These are phyloP conservation scores for Aromia moschata DNA, from an alignment of 2,888 invertebrate species.

Conservation along the genomic window DNA sequence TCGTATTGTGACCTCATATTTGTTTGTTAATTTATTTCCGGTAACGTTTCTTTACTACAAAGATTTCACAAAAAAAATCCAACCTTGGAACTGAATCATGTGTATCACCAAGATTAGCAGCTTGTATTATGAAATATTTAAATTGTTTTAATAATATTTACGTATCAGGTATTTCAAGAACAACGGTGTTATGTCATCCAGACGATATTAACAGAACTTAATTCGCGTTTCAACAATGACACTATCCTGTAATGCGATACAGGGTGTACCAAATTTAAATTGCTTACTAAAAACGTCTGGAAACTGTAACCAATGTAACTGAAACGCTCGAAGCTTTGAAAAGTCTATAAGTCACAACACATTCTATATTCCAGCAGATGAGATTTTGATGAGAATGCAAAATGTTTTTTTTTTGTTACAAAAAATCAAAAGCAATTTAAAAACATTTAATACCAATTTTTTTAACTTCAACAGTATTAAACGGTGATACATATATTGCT, in stretches of 20 bases:
- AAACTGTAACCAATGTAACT: too few species aligned
- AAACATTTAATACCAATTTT: too few species aligned
- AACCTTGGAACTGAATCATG: constrained; percentile 41
- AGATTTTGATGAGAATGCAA: too few species aligned
- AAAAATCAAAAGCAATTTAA: too few species aligned
- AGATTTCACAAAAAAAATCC: constrained; percentile 45
- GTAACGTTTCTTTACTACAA: constrained; percentile 48
- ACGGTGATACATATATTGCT: too few species aligned
- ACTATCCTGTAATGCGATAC: neutral
- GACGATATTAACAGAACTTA: constrained; percentile 24
- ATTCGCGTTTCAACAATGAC: neutral
- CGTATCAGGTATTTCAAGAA: constrained; percentile 34
- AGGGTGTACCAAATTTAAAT: neutral
- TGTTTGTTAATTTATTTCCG: constrained; percentile 42
- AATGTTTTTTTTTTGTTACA: too few species aligned
- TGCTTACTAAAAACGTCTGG: too few species aligned
- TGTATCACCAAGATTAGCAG: constrained; percentile 29
- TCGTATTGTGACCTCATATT: constrained; percentile 49
- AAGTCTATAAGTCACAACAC: too few species aligned
- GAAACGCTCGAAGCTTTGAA: too few species aligned
- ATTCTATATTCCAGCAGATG: too few species aligned
- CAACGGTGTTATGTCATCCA: constrained; percentile 41
- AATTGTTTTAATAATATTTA: constrained; percentile 23
- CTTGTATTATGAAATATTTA: constrained; percentile 22
- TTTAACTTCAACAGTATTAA: too few species aligned